Evolutionary conservation across 2,113 vertebrate genomes (phyloP), one percentile per base, ranked within the genome.

Genomic region (Ceyx melanurus): DNA sequence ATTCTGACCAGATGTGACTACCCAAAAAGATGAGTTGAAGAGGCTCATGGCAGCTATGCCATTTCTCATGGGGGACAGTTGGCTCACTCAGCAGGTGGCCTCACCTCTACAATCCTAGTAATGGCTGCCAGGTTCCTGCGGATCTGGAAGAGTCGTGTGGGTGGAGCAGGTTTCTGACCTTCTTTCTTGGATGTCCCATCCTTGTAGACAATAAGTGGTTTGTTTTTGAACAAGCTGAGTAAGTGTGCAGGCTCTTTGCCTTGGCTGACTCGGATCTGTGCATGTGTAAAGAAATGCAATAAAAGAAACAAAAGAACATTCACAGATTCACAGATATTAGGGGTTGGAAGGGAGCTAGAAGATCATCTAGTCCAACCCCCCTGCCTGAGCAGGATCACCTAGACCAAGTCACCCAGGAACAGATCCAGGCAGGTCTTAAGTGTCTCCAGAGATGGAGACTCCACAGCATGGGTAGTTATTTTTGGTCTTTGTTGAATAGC

Each of bases 191-290:
- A 99, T 28, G 98, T 99, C n/a, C 99, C 99, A 21, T 98, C 96
- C 89, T 98, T 98, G 91, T 98, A 99, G 74, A 99, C 90, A 90
- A 99, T 96, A 57, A 99, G 98, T 2, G 98, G 98, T 56, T 98
- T 99, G 43, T 96, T 94, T 97, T 98, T 99, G 95, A 99, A 99
- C 93, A 99, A 96, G 91, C 98, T 98, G 79, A 99, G 96, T 88
- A 99, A 96, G 91, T 99, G 99, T 31, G 97, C 75, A 31, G 99
- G 98, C 74, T 99, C 99, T 96, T 99, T 99, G 58, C 98, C 98
- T 96, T 99, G 98, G 67, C 97, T 98, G 81, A 99, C 99, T 72
- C 98, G 97, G 42, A 99, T 97, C 99, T 99, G 92, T 50, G 74
- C 22, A 5, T n/a, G 68, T 0, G 3, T 70, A 77, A 74, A 89